Conservation (phyloP, 2,888 invertebrate species). For the Caenorhabditis parvicauda region DNA sequence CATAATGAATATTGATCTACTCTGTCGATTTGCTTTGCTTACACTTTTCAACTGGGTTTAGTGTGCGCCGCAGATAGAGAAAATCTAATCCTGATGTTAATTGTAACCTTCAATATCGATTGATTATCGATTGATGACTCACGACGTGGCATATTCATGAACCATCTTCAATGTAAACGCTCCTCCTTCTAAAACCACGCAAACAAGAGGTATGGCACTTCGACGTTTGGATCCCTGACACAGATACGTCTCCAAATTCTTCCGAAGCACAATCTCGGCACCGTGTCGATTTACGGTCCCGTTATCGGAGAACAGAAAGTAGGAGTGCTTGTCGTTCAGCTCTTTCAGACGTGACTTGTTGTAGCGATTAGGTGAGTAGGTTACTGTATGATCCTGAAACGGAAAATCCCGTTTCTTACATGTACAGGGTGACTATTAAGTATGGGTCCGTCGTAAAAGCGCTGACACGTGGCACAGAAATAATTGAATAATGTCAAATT, state of each 20-base stretch:
- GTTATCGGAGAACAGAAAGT: slow-evolving; percentile 94
- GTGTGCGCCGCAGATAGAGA: too few species aligned
- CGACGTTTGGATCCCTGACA: slow-evolving; percentile 24
- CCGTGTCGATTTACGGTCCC: slow-evolving; percentile 80
- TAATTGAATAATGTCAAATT: too few species aligned
- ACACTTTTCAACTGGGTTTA: too few species aligned
- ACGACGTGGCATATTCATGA: slow-evolving; percentile 83
- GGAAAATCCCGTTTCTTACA: background rate
- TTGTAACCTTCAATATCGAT: too few species aligned
- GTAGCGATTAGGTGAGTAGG: slow-evolving; percentile 49
- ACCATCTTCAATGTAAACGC: slow-evolving; percentile 94
- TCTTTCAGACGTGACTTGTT: slow-evolving; percentile 76
- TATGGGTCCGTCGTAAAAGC: too few species aligned
- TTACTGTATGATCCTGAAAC: slow-evolving; percentile 51
- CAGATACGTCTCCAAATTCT: slow-evolving; percentile 85
- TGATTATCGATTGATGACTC: slow-evolving; percentile 7
- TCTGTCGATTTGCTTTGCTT: too few species aligned
- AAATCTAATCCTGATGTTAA: too few species aligned
- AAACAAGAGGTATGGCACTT: slow-evolving; percentile 74
- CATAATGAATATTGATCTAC: too few species aligned
- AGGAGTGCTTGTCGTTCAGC: slow-evolving; percentile 92
- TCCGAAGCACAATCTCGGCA: slow-evolving; percentile 82
- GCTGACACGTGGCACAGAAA: too few species aligned
- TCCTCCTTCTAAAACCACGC: slow-evolving; percentile 94
- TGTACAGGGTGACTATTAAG: too few species aligned